Evolutionary conservation across 2,797 vertebrate genomes (phyloP).

Genomic region (Onychomys leucogaster): DNA sequence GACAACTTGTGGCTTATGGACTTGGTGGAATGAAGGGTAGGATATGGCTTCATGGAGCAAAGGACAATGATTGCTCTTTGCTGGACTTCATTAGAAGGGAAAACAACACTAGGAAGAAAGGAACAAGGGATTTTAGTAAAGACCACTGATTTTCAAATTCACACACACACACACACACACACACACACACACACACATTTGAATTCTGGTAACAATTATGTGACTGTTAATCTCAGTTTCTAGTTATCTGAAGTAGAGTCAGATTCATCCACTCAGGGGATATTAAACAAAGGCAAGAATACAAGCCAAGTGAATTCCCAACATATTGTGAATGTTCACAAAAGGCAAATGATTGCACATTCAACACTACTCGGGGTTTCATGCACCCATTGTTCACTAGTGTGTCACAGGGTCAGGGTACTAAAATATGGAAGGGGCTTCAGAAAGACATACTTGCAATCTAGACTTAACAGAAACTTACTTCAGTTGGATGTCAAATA

Average conservation of each 20-base stretch:
- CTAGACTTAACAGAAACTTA: background rate
- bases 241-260: background rate
- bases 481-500: background rate
- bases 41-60: background rate
- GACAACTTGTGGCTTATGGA: background rate
- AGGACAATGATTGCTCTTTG: background rate
- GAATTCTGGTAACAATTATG: background rate
- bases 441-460: background rate
- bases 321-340: background rate
- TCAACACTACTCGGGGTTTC: background rate
- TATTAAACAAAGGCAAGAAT: background rate
- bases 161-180: too few species aligned
- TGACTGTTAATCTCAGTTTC: background rate
- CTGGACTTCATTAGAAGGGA: background rate
- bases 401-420: background rate
- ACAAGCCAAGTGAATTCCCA: background rate
- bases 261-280: background rate
- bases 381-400: background rate
- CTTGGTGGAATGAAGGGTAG: background rate
- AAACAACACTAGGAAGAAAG: background rate
- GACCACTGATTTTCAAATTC: background rate
- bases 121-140: background rate
- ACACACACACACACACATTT: too few species aligned
- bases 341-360: background rate
- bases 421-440: background rate